Base-by-base conservation (phyloP, 2,797 vertebrate genomes). In the Oreochromis mossambicus region DNA sequence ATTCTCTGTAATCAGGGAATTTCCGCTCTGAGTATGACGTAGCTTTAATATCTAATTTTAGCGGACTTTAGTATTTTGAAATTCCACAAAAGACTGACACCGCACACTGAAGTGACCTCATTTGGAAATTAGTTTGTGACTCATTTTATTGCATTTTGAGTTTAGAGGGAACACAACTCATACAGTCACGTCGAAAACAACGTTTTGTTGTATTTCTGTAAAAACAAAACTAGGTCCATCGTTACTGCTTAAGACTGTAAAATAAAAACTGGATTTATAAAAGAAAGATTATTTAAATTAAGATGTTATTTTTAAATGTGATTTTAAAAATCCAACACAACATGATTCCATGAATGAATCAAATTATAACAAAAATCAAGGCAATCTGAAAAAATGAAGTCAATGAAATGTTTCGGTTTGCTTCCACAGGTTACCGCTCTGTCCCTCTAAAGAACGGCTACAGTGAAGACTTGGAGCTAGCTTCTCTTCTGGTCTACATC, bases 381-480 rank as follows among this genome's bases (percentile, higher is more conserved):
- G 36, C n/a, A n/a, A 21, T 66, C 5, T 6, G 36, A 68, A 41
- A 41, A 8, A 68, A 6, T 41, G n/a, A 66, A 66, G 19, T 26
- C 26, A 29, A 8, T 10, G 50, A 55, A 14, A 13, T 55, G 12
- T 55, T 55, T 26, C 1, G 7, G 9, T 43, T 46, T 34, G 26
- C 46, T 56, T 79, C 32, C 3, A 3, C 87, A 99, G 99, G 99
- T 75, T 99, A 97, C 88, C 96, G 99, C 75, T 97, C 97, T 0
- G 97, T 99, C 24, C 98, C 98, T 83, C 95, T 99, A 54, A 99
- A 97, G 94, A 99, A 99, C 0, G 98, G 98, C 75, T 98, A 96
- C 84, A 98, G 94, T 61, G 98, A 99, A 91, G 95, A 96, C 82
- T 93, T 99, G 17, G 98, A 99, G 90, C 94, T 99, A 86, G 97